Conservation (phyloP, 2,113 vertebrate genomes). For the Pelmatolapia mariae region DNA sequence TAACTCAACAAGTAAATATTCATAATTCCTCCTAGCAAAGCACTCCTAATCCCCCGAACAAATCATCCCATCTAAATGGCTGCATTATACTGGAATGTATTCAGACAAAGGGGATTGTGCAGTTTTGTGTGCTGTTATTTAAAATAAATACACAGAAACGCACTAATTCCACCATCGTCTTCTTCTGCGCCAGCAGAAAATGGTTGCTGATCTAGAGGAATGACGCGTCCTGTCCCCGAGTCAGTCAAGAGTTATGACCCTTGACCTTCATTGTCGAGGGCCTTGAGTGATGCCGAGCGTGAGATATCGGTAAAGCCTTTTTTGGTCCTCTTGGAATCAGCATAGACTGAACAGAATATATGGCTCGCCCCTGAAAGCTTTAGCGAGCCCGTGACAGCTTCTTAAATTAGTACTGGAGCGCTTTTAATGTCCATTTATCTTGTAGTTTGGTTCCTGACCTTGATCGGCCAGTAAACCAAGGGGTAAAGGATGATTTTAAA, state of each 20-base stretch:
- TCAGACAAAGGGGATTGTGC: not conserved
- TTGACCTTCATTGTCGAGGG: conserved; percentile 12
- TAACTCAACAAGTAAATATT: not conserved
- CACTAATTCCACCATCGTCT: not conserved
- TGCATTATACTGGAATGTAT: not conserved
- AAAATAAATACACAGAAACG: not conserved
- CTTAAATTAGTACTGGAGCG: not conserved
- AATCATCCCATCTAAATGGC: not conserved
- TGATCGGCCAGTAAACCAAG: not conserved
- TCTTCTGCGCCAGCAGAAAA: not conserved
- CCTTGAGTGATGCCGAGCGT: not conserved
- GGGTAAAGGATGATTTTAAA: not conserved
- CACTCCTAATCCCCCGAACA: not conserved
- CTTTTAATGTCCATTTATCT: not conserved
- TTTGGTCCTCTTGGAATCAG: not conserved
- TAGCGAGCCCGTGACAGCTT: not conserved
- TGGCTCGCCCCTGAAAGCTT: not conserved
- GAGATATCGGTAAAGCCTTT: not conserved
- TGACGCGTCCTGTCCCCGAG: not conserved
- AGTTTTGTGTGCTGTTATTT: not conserved
- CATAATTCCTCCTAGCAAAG: not conserved
- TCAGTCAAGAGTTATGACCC: not conserved
- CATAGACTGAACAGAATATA: not conserved
- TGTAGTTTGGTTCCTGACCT: not conserved
- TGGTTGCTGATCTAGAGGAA: conserved; percentile 14